Evolutionary conservation across 2,888 invertebrate species (phyloP).

Genomic region (Athrips mouffetella): DNA sequence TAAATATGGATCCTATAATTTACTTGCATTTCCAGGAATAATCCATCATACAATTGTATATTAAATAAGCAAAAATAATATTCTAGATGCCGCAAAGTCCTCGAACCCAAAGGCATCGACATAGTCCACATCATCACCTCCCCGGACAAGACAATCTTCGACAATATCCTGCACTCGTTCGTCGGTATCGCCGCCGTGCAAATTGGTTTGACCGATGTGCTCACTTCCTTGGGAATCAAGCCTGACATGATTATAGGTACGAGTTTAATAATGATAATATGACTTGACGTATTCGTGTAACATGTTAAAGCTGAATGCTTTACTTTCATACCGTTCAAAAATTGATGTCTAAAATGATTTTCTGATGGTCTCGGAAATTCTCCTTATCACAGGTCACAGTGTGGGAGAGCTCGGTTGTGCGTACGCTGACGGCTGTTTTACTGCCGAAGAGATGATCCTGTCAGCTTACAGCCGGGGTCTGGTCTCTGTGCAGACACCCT

Average conservation of each 20-base stretch:
- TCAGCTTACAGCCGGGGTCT: conserved; percentile 89
- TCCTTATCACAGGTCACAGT: conserved; percentile 95
- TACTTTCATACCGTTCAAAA: too few relatives aligned
- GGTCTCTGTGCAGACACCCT: conserved; percentile 82
- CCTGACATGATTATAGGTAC: conserved; percentile 88
- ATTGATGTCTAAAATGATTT: too few relatives aligned
- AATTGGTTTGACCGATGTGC: conserved; percentile 74
- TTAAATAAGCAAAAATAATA: too few relatives aligned
- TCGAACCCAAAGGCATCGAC: conserved; percentile 81
- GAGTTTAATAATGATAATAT: too few relatives aligned
- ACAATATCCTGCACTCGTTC: conserved; percentile 84
- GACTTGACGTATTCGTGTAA: too few relatives aligned
- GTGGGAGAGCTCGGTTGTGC: conserved; percentile 96
- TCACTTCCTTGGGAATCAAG: conserved; percentile 74
- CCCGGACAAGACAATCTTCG: conserved; percentile 70
- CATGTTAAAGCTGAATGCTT: too few relatives aligned
- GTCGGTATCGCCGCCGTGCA: conserved; percentile 86
- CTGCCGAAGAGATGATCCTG: conserved; percentile 89
- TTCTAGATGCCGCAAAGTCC: conserved; percentile 68
- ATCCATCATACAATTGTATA: too few relatives aligned
- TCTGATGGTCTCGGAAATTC: too few relatives aligned
- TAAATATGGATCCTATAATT: too few relatives aligned
- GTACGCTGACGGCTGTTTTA: conserved; percentile 94
- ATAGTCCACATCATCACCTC: conserved; percentile 82
- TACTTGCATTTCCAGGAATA: too few relatives aligned